Base-by-base conservation (phyloP, 2,797 vertebrate species). In the Enteromius unitaeniatus region DNA sequence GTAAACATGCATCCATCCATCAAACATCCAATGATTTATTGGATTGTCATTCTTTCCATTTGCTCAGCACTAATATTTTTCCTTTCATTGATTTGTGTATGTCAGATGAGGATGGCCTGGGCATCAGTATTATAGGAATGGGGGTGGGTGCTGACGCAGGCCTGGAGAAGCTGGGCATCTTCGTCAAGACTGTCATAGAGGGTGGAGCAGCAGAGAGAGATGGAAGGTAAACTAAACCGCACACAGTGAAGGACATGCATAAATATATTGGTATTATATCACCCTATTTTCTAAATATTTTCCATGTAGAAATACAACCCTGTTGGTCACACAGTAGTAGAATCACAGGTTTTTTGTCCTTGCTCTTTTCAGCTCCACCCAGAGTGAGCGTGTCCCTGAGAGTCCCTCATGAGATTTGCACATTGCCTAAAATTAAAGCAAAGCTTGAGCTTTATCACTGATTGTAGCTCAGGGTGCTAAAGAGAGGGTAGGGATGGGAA, bases 111-210 rank as follows among this genome's bases (percentile, higher is more conserved):
- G 97, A 99, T 23, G 98, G 98, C 53, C 95, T 99, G 86, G 98
- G 98, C 65, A 98, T 99, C 93, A 99, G 97, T 84, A 99, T 99
- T 88, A 99, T 99, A 74, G 98, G 98, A 87, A 99, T 99, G 98
- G 98, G 98, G 26, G 98, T 99, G 0, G 98, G 98, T 78, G 97
- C 98, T 31, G 98, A 99, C 77, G 97, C 97, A 4, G 98, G 98
- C 6, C 94, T 99, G 88, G 98, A 99, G 92, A 99, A 99, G 89
- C 94, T 99, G 84, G 98, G 98, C 83, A 99, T 99, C 94, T 99
- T 99, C 69, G 97, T 99, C 82, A 99, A 99, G 93, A 99, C 97
- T 0, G 97, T 99, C 83, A 99, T 97, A 13, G 97, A 99, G 89
- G 96, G 96, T 19, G 98, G 98, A 82, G 97, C 98, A 15, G 98